Base-by-base conservation (phyloP, 2,797 vertebrate species). In the Helicolenus hilgendorfi region DNA sequence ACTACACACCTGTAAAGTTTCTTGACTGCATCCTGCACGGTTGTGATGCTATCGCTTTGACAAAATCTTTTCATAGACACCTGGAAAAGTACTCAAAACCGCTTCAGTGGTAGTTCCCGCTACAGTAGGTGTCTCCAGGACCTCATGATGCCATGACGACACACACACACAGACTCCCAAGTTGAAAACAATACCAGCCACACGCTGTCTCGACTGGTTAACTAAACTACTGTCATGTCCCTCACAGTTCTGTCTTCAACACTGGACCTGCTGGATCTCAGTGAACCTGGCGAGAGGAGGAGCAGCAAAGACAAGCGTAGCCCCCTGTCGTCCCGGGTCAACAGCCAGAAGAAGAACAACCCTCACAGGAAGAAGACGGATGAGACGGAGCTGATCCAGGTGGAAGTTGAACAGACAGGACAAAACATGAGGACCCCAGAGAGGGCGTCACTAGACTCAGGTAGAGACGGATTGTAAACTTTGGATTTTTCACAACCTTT, bases 191-290 rank as follows among this genome's bases (percentile, higher is more conserved):
- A 64, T 22, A 1, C 31, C 14, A 35, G 20, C 5, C 20, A n/a
- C 62, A 35, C 0, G 1, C 20, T 22, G 10, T 56, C 20, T 18
- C 27, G 9, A 6, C 31, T 22, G 33, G 33, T 64, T 5, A 22
- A 62, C 45, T 78, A 68, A 91, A 58, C 13, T 5, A 0, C 11
- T 75, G 4, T 65, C 59, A 7, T 82, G 5, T 85, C 79, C 90
- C 74, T 90, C 87, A 71, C 86, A 99, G 99, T 99, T 92, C 95
- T 99, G 92, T 99, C 99, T 91, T 96, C 99, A 92, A 98, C 98
- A 64, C 95, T 99, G 96, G 99, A 99, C 96, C 98, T 99, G 91
- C 97, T 99, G 89, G 99, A 99, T 95, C 97, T 99, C 81, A 99
- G 98, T 89, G 99, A 99, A 94, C 99, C 99, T 9, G 97, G 98